A percentile compares a stretch with the other conserved stretches of the same genome.
Conservation (phyloP, 2,888 invertebrate species). For the Campoplex nolae region DNA sequence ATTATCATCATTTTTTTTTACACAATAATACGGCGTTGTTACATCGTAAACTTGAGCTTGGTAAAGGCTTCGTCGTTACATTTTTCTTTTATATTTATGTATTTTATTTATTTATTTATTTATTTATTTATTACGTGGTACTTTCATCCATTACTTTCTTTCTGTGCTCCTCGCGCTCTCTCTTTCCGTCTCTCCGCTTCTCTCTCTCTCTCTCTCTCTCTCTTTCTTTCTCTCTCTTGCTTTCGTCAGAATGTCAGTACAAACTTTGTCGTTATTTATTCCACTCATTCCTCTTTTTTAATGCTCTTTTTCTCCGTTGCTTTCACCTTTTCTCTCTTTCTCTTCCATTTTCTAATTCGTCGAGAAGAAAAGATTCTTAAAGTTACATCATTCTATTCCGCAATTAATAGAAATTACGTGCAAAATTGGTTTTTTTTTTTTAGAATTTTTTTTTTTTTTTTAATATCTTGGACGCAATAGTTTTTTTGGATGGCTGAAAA, state of each 20-base stretch:
- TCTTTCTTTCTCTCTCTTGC: slow-evolving; percentile 17
- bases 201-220: neutral
- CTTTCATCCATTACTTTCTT: slow-evolving; percentile 62
- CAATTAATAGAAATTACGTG: slow-evolving; percentile 73
- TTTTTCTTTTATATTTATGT: slow-evolving; percentile 58
- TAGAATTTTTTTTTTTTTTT: slow-evolving; percentile 47
- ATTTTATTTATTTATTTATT: slow-evolving; percentile 58
- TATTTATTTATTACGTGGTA: slow-evolving; percentile 43
- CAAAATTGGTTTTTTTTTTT: slow-evolving; percentile 65
- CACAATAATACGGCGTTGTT: slow-evolving; percentile 76
- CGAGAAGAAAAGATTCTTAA: slow-evolving; percentile 69
- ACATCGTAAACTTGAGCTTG: slow-evolving; percentile 81
- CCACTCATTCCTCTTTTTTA: slow-evolving; percentile 20
- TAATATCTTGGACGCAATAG: slow-evolving; percentile 82
- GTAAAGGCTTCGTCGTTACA: slow-evolving; percentile 78
- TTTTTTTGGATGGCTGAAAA: slow-evolving; percentile 76
- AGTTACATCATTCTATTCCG: slow-evolving; percentile 69
- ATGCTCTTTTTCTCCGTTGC: no score
- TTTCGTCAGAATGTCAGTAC: slow-evolving; percentile 34
- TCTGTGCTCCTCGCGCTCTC: slow-evolving; percentile 13
- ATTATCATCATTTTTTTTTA: slow-evolving; percentile 69
- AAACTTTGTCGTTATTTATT: slow-evolving; percentile 11
- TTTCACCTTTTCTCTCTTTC: neutral
- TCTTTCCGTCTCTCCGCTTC: neutral
- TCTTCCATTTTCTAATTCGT: slow-evolving; percentile 57